Evolutionary conservation across 2,113 vertebrate species (phyloP).

Genomic region (Gambusia holbrooki): DNA sequence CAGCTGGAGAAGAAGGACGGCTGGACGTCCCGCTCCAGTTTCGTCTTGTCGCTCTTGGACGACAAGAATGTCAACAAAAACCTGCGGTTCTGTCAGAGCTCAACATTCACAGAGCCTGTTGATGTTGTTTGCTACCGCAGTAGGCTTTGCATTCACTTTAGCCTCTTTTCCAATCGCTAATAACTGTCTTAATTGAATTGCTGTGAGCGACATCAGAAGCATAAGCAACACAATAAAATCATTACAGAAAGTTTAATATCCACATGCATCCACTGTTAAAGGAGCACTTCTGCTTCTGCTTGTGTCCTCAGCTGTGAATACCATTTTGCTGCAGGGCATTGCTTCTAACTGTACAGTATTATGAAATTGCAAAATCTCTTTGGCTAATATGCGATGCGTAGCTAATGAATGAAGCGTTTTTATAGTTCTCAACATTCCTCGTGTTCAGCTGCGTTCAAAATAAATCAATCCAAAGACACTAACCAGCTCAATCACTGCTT

Average conservation of each 20-base stretch:
- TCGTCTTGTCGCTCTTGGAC: slow-evolving; percentile 8
- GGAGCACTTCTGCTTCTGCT: too few relatives aligned
- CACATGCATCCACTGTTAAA: too few relatives aligned
- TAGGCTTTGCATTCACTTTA: slow-evolving; percentile 6
- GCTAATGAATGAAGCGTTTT: not conserved
- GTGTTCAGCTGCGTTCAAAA: not conserved
- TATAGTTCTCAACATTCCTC: not conserved
- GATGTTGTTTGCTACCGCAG: slow-evolving; percentile 35
- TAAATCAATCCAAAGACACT: not conserved
- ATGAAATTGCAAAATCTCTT: slow-evolving; percentile 29
- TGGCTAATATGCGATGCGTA: not conserved
- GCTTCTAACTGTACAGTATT: slow-evolving; percentile 10
- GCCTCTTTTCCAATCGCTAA: slow-evolving; percentile 5
- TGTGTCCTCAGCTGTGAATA: not conserved
- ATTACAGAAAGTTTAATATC: too few relatives aligned
- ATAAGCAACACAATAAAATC: slow-evolving; percentile 1
- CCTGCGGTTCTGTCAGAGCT: slow-evolving; percentile 14
- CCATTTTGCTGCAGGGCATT: not conserved
- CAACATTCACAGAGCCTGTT: slow-evolving; percentile 33
- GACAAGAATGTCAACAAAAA: slow-evolving; percentile 38
- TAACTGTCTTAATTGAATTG: not conserved
- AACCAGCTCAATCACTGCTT: not conserved
- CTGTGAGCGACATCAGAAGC: not conserved
- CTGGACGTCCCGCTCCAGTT: not conserved
- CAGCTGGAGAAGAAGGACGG: not conserved